These are phyloP conservation scores for Catocala sponsa DNA, from an alignment of 2,888 invertebrate genomes.

Conservation along the genomic window DNA sequence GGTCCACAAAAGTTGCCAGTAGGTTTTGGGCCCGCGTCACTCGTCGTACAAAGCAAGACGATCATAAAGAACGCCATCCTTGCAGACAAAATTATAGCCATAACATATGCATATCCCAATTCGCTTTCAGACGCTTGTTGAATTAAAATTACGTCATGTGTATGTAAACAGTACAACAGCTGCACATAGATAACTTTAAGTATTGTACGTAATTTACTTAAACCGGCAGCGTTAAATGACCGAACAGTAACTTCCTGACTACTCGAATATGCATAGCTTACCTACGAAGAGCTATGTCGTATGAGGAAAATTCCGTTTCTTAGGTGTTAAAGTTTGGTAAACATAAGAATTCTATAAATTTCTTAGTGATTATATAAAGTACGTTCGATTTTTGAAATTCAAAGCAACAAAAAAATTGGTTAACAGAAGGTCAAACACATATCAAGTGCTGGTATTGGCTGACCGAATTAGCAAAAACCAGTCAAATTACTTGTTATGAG, in stretches of 20 bases:
- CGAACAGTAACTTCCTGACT: conserved; percentile 47
- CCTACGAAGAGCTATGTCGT: conserved; percentile 17
- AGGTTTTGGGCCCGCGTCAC: too few species aligned
- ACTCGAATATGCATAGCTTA: conserved; percentile 37
- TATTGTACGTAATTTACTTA: conserved; percentile 44
- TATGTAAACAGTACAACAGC: conserved; percentile 51
- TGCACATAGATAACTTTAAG: conserved; percentile 53
- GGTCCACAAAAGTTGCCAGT: too few species aligned
- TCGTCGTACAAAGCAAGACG: too few species aligned
- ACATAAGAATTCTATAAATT: conserved; percentile 7
- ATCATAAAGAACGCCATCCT: too few species aligned
- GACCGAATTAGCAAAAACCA: too few species aligned
- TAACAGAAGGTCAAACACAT: too few species aligned
- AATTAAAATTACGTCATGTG: conserved; percentile 28
- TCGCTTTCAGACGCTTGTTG: conserved; percentile 16
- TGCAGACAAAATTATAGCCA: background rate
- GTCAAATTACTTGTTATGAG: too few species aligned
- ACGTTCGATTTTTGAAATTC: too few species aligned
- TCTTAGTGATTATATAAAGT: background rate
- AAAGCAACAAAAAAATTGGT: too few species aligned
- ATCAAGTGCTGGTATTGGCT: too few species aligned
- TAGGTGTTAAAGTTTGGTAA: conserved; percentile 5
- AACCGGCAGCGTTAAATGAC: conserved; percentile 41
- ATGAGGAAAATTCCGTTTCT: conserved; percentile 40
- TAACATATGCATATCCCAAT: background rate